Conservation (phyloP, 2,888 invertebrate genomes). For the Drosophila affinis region DNA sequence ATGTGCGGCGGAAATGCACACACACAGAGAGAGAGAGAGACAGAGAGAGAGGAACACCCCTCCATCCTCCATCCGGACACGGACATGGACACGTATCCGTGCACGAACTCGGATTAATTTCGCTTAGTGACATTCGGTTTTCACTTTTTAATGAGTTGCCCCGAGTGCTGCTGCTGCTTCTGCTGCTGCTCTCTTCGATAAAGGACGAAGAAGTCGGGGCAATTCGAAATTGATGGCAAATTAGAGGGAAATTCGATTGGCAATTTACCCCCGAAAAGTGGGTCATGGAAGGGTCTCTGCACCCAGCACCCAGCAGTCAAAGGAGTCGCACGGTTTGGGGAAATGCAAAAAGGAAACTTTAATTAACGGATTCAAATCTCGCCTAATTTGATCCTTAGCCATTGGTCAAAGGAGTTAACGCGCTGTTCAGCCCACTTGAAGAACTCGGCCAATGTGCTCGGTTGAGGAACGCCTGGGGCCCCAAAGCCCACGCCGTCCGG, state of each 20-base stretch:
- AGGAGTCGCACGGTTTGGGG: background rate
- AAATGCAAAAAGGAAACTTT: background rate
- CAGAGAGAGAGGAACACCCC: background rate
- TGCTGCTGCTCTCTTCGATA: background rate
- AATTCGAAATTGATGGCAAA: conserved; percentile 45
- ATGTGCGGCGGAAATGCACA: background rate
- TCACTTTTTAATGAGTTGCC: conserved; percentile 61
- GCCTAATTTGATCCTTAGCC: background rate
- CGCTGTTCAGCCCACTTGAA: background rate
- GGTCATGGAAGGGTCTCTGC: conserved; percentile 17
- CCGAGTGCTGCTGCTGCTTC: conserved; percentile 11
- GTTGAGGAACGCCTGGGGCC: background rate
- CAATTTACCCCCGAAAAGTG: conserved; percentile 26
- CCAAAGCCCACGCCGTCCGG: background rate
- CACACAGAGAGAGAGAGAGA: background rate
- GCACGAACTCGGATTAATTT: conserved; percentile 55
- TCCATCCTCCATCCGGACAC: background rate
- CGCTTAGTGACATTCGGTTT: conserved; percentile 47
- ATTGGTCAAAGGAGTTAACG: background rate
- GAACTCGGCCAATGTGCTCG: background rate
- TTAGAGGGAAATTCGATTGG: conserved; percentile 52
- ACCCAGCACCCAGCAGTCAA: background rate
- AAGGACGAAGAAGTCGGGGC: conserved; percentile 12
- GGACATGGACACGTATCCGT: conserved; percentile 36
- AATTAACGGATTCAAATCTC: background rate